phyloP scores from a whole-genome alignment of 2,797 vertebrate species.

The Lemur catta region DNA sequence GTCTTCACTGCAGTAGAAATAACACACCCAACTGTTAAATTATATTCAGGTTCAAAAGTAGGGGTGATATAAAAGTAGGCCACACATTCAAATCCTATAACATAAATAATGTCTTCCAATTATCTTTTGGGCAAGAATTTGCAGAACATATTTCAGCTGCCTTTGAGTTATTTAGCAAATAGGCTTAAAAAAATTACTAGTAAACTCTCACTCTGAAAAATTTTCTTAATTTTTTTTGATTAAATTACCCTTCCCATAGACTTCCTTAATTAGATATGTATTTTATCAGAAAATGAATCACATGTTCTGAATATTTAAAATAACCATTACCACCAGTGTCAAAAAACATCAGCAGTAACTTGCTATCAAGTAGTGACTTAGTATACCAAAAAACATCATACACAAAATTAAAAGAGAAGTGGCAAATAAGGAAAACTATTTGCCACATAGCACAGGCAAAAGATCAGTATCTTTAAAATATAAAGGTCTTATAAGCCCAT shows the following conservation, averaged over 20 bases:
- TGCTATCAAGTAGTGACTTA: neutral
- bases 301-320: neutral
- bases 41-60: neutral
- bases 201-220: neutral
- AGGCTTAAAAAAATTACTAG: constrained; percentile 28
- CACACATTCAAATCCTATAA: neutral
- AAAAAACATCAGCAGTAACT: neutral
- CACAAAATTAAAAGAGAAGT: constrained; percentile 29
- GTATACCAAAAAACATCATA: neutral
- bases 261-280: neutral
- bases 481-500: neutral
- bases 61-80: neutral
- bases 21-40: neutral
- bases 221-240: neutral
- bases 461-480: neutral
- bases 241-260: neutral
- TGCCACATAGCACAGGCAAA: neutral
- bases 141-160: neutral
- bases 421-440: neutral
- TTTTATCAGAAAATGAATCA: neutral
- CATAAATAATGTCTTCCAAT: neutral
- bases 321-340: neutral
- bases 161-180: neutral
- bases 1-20: neutral
- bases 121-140: constrained; percentile 1